Conservation (phyloP, 2,797 vertebrate species). For the Anabas testudineus region DNA sequence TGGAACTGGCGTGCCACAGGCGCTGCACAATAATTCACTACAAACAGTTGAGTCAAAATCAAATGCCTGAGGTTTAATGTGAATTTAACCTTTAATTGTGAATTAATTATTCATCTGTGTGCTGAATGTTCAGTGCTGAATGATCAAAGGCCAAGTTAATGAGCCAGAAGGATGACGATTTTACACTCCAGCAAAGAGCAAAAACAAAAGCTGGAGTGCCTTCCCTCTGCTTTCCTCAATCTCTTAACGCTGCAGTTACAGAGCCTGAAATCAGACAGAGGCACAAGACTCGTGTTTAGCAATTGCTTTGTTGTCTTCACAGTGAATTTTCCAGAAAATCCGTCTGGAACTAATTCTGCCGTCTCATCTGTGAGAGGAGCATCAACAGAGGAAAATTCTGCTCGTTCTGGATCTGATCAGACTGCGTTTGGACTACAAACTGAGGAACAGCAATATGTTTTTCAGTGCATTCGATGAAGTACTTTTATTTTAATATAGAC, state of each 20-base stretch:
- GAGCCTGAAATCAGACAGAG: constrained; percentile 60
- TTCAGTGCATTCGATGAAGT: background rate
- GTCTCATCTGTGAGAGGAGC: constrained; percentile 32
- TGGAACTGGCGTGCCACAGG: constrained; percentile 44
- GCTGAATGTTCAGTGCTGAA: constrained; percentile 67
- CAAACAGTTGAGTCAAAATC: constrained; percentile 55
- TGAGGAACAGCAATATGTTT: constrained; percentile 22
- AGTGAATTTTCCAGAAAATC: constrained; percentile 60
- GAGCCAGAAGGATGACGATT: constrained; percentile 74
- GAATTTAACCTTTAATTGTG: constrained; percentile 81
- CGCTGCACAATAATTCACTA: constrained; percentile 20
- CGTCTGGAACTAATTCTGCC: constrained; percentile 57
- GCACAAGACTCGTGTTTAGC: constrained; percentile 47
- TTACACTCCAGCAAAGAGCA: constrained; percentile 69
- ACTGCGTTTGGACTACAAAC: constrained; percentile 11
- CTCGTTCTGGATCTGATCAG: constrained; percentile 54
- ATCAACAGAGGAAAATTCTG: constrained; percentile 27
- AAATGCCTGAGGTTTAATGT: constrained; percentile 68
- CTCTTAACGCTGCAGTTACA: constrained; percentile 24
- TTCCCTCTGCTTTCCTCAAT: constrained; percentile 56
- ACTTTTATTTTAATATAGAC: background rate
- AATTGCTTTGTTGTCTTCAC: constrained; percentile 63
- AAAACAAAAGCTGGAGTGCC: constrained; percentile 61
- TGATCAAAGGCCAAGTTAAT: constrained; percentile 80
- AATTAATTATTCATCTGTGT: constrained; percentile 80